phyloP scores from a whole-genome alignment of 2,888 invertebrate genomes.

The Callyntrura sp. region DNA sequence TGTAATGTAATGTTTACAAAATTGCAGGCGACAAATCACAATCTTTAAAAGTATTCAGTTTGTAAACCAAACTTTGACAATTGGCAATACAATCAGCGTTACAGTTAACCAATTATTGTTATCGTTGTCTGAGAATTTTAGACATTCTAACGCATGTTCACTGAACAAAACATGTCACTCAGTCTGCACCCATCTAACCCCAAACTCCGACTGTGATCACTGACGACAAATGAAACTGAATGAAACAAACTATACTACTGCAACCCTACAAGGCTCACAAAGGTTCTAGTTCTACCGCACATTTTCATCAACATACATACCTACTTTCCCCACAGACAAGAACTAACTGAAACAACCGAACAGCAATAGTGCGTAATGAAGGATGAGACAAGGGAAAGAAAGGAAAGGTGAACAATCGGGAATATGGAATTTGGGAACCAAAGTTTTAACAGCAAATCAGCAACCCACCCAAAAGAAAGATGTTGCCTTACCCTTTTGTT shows the following conservation, averaged over 20 bases:
- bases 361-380: too few species aligned
- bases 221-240: background rate
- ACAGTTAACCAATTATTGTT: too few species aligned
- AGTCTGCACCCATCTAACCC: background rate
- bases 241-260: too few species aligned
- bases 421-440: background rate
- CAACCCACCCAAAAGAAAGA: background rate
- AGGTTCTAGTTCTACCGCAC: background rate
- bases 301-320: background rate
- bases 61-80: too few species aligned
- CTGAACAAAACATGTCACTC: background rate
- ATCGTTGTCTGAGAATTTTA: too few species aligned
- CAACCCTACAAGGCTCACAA: too few species aligned
- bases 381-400: background rate
- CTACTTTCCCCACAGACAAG: background rate
- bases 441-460: background rate
- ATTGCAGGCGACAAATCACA: too few species aligned
- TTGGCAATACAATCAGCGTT: too few species aligned
- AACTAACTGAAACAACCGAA: background rate
- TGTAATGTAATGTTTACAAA: too few species aligned
- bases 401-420: background rate
- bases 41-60: too few species aligned
- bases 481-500: conserved; percentile 66
- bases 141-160: too few species aligned
- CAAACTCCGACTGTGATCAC: background rate